These are phyloP conservation scores for Norana najaformis DNA, from an alignment of 2,888 invertebrate species.

Conservation along the genomic window DNA sequence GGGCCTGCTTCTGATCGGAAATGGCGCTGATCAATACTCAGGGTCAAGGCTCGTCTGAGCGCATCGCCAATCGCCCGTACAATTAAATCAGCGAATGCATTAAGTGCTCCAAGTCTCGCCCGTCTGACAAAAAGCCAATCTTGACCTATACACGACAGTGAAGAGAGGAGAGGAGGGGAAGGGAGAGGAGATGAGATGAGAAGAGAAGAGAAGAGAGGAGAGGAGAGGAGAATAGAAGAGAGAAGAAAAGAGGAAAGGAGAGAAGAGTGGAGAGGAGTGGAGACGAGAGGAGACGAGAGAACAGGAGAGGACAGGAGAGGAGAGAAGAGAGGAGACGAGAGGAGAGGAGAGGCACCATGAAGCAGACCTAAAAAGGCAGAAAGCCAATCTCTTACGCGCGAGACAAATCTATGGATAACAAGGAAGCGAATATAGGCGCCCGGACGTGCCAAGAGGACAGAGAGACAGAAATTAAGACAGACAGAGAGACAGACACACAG, in stretches of 20 bases:
- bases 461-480: background rate
- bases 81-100: slow-evolving; percentile 1
- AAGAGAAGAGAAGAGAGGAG: too few species aligned
- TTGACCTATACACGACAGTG: background rate
- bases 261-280: background rate
- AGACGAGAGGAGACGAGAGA: background rate
- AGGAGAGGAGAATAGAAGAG: too few species aligned
- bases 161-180: background rate
- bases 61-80: background rate
- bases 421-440: too few species aligned
- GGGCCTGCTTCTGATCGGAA: background rate
- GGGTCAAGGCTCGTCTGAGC: slow-evolving; percentile 13
- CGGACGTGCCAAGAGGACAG: too few species aligned
- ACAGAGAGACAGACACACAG: background rate
- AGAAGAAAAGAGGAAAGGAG: too few species aligned
- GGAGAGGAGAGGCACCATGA: background rate
- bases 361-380: background rate
- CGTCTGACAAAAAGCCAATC: background rate
- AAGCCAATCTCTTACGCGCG: too few species aligned
- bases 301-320: background rate
- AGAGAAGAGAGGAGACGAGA: background rate
- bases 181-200: background rate
- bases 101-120: slow-evolving; percentile 13
- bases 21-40: slow-evolving; percentile 5
- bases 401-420: too few species aligned